Base-by-base conservation (phyloP, 2,888 invertebrate genomes). In the Leucania comma region DNA sequence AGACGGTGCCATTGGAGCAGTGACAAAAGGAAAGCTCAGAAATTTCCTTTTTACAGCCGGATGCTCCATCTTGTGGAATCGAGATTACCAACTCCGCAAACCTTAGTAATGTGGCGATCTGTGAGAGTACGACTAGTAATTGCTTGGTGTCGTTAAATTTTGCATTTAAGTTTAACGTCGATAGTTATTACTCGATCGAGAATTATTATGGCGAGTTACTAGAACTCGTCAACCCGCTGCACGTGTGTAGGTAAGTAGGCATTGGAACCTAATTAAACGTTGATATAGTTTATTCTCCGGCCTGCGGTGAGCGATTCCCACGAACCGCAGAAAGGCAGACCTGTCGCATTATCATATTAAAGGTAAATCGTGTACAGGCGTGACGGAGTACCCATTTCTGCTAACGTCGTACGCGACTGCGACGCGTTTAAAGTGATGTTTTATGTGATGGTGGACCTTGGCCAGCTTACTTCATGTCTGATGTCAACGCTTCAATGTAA, bases 261-360 rank as follows among this genome's bases (percentile, higher is more conserved):
- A 85, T 77, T 80, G 80, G 79, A 73, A 85, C 79, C 85, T 87
- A 88, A 88, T 89, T 87, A 87, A 89, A 87, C 81, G 84, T 80
- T 77, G 77, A 70, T 83, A 80, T 85, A 80, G 82, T 75, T 84
- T 82, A 82, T 80, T 86, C 81, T 79, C 70, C 69, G 72, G 82
- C 87, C 85, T 83, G 85, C 81, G 85, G 85, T 84, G 75, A 81
- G 72, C 80, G 79, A 86, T 90, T 90, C 90, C 87, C 90, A 91
- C 90, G 87, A 86, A 79, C 81, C 78, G 81, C 85, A 82, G 84
- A 83, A 76, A 85, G 80, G 84, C 85, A 86, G 86, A 86, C 86
- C 85, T 89, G 90, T 89, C 89, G 83, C 81, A 91, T 91, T 91
- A 91, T 87, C 89, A 91, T 92, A 89, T 88, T 90, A 89, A 86